phyloP scores from a whole-genome alignment of 2,113 vertebrate species.

The Catharus minimus region DNA sequence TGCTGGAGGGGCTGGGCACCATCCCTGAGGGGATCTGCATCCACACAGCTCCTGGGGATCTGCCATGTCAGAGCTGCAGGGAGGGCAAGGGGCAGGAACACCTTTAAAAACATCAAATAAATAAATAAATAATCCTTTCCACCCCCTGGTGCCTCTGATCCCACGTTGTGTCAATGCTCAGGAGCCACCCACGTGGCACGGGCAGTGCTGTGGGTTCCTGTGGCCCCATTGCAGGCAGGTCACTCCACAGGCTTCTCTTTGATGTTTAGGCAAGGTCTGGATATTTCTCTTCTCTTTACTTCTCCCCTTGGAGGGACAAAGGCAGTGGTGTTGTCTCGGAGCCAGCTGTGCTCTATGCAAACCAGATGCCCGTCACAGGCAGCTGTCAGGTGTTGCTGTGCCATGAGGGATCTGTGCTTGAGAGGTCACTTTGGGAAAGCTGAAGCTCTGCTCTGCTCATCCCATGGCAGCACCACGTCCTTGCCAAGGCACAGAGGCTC shows the following conservation, averaged over 20 bases:
- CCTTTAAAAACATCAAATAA: not conserved
- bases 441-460: not conserved
- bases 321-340: not conserved
- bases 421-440: not conserved
- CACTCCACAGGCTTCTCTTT: not conserved
- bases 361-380: not conserved
- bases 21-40: not conserved
- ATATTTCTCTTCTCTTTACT: not conserved
- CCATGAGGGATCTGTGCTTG: not conserved
- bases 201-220: not conserved
- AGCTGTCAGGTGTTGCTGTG: not conserved
- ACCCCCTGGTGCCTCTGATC: not conserved
- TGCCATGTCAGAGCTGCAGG: not conserved
- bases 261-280: not conserved
- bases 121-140: not conserved
- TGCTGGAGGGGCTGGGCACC: not conserved
- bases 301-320: not conserved
- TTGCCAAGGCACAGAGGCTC: too few relatives aligned
- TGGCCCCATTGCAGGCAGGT: accelerated
- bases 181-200: accelerated
- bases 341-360: conserved; percentile 20
- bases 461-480: not conserved
- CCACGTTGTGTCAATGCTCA: accelerated
- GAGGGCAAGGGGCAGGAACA: not conserved
- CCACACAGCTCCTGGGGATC: not conserved